Base-by-base conservation (phyloP, 1,140 invertebrate genomes). In the Neodiprion lecontei region DNA sequence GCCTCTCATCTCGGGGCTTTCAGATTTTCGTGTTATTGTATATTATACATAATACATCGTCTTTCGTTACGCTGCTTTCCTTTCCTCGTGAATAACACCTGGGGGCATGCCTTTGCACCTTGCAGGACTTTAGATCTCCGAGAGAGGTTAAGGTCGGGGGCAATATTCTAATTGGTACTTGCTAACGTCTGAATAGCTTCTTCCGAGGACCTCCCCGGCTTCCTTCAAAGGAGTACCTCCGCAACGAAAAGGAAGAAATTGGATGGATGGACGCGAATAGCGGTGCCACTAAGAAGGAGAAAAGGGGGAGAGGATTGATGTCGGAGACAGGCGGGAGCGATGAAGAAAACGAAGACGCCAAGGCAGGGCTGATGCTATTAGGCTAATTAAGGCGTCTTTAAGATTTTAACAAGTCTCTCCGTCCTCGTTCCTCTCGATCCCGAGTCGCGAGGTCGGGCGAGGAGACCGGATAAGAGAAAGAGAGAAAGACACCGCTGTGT, bases 401-500 rank as follows among this genome's bases (percentile, higher is more conserved):
- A 82, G 77, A 77, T 80, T 80, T 79, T 80, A 82, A 83, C 80
- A 76, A 78, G 76, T 83, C 77, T 78, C 65, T 72, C 75, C 47
- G 10, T 14, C 21, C 68, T 23, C 68, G n/a, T 17, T 5, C 53
- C 53, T 17, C 53, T n/a, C n/a, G 8, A 61, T 8, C 53, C 53
- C 28, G 5, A 40, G 28, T 21, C 17, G 5, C 28, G 28, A 40
- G 1, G 28, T 40, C 28, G 28, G 28, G 28, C 28, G 28, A 40
- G 28, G 2, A 40, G 5, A 40, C 28, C 28, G 28, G 28, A 40
- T 40, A 5, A 40, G 28, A 40, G 28, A 40, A 40, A 40, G 28
- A 40, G 28, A 40, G 28, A 40, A 40, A 2, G 28, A 40, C 28
- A 40, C 28, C 28, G 5, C 28, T 40, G 28, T 40, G 28, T 40